phyloP scores from a whole-genome alignment of 2,888 invertebrate species.

The Heteromyza rotundicornis region DNA sequence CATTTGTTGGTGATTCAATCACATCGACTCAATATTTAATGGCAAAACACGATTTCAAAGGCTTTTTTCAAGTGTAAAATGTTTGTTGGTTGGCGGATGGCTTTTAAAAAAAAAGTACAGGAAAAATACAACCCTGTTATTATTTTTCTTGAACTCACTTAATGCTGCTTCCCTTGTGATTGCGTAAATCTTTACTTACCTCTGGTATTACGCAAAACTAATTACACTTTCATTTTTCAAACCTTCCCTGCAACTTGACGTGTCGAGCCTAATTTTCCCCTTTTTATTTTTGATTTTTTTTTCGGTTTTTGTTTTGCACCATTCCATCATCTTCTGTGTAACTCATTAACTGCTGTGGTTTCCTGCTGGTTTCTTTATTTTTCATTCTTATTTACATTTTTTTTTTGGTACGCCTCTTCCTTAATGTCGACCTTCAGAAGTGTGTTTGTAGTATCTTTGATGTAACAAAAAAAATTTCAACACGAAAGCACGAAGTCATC shows the following conservation, averaged over 20 bases:
- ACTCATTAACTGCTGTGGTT: constrained; percentile 12
- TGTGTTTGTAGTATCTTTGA: neutral
- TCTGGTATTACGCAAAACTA: constrained; percentile 16
- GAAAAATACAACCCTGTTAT: too few species aligned
- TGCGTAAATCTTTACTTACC: constrained; percentile 43
- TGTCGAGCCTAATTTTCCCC: too few species aligned
- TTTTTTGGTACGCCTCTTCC: neutral
- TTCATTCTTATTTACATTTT: neutral
- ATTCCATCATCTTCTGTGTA: neutral
- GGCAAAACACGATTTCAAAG: too few species aligned
- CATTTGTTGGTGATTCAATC: too few species aligned
- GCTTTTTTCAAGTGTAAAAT: too few species aligned
- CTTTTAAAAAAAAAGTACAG: too few species aligned
- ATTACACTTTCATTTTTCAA: constrained; percentile 10
- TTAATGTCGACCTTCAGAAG: constrained; percentile 6
- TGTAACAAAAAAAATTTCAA: too few species aligned
- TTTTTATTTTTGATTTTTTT: neutral
- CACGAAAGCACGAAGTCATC: neutral
- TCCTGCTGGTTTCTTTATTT: neutral
- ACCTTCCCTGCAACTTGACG: neutral
- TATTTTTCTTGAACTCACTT: neutral
- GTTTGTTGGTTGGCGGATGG: too few species aligned
- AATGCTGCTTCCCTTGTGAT: neutral
- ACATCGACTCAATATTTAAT: too few species aligned
- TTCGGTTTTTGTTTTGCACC: neutral